Base-by-base conservation (phyloP, 2,113 vertebrate species). In the Pavo muticus region DNA sequence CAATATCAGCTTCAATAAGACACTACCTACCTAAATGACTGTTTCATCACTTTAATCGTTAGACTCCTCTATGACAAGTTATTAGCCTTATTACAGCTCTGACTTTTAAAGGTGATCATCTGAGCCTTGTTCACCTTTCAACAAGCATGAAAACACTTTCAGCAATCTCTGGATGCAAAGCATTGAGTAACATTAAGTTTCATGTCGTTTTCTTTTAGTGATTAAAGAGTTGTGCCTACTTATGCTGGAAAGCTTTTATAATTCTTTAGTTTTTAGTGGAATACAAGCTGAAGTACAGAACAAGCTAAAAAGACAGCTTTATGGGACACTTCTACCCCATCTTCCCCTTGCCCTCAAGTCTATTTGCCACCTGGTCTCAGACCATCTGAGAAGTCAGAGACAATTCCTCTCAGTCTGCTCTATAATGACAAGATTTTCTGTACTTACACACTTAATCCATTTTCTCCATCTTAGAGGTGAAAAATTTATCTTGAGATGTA, bases 51-150 rank as follows among this genome's bases (percentile, higher is more conserved):
- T 90, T 85, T n/a, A 54, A 70, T 56, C 15, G 23, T 90, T 69
- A 70, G 40, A 79, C 13, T 91, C 15, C 16, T 63, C 69, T 95
- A 60, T 87, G 88, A 73, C 68, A 45, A 30, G 54, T 72, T 87
- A 74, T 82, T 87, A 84, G 54, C 23, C 52, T 79, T 91, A 57
- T 40, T 68, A 61, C 47, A 69, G 37, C 61, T 84, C 56, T 79
- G 70, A 37, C 35, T 85, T 93, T 42, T 74, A 81, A 73, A 92
- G 35, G 80, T 74, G 54, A 20, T 52, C 63, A 78, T 65, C 67
- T 76, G 63, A 85, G 54, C 54, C 27, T 59, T 85, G 17, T 61
- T 89, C 63, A 81, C 32, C 47, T 85, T 93, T 96, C 37, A 90
- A 11, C 48, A 57, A 25, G 20, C 21, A 48, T 37, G 82, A 82